Evolutionary conservation across 2,888 invertebrate genomes (phyloP).

Genomic region (Eledona agricola): DNA sequence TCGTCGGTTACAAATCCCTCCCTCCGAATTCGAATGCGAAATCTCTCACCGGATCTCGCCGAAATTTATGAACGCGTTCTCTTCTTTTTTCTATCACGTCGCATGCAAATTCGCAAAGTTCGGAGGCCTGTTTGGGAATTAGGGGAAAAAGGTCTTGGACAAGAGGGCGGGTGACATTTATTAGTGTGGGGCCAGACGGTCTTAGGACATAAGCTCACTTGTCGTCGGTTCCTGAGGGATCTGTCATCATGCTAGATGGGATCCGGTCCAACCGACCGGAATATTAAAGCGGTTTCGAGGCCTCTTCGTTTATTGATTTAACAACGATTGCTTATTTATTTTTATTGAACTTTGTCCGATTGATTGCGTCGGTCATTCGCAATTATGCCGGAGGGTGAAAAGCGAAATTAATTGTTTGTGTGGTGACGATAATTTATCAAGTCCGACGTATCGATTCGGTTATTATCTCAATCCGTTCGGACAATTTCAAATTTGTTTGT

Average conservation of each 20-base stretch:
- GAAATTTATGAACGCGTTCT: slow-evolving; percentile 8
- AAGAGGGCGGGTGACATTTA: slow-evolving; percentile 22
- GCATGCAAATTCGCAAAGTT: slow-evolving; percentile 16
- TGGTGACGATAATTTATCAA: slow-evolving; percentile 9
- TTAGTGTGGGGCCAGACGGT: slow-evolving; percentile 23
- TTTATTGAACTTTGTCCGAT: slow-evolving; percentile 17
- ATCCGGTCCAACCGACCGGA: slow-evolving; percentile 28
- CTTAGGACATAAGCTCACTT: slow-evolving; percentile 31
- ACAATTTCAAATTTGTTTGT: slow-evolving; percentile 32
- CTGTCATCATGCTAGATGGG: slow-evolving; percentile 34
- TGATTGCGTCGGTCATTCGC: no score
- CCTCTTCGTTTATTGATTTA: slow-evolving; percentile 27
- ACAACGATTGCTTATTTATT: no score
- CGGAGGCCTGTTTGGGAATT: slow-evolving; percentile 7
- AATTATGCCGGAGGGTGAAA: no score
- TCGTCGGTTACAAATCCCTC: slow-evolving; percentile 10
- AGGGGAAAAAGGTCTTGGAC: slow-evolving; percentile 8
- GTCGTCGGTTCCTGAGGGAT: slow-evolving; percentile 37
- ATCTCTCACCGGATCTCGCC: no score
- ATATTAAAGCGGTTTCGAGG: slow-evolving; percentile 35
- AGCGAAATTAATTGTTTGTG: no score
- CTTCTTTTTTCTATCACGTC: slow-evolving; percentile 8
- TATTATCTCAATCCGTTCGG: slow-evolving; percentile 9
- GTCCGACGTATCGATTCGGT: slow-evolving; percentile 7
- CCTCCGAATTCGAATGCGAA: no score